Base-by-base conservation (phyloP, 2,888 invertebrate genomes). In the Parnassius apollo region DNA sequence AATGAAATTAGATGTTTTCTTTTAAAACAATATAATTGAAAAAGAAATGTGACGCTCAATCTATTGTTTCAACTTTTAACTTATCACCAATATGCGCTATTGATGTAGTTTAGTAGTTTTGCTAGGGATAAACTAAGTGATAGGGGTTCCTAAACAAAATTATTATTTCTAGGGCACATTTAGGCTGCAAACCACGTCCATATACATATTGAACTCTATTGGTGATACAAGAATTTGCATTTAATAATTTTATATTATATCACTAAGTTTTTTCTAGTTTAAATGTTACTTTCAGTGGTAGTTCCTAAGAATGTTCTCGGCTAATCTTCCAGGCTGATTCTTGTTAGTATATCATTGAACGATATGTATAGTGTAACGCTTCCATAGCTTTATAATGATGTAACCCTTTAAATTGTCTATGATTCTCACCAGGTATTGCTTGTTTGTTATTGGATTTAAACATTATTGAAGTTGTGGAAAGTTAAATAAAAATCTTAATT, bases 231-330 rank as follows among this genome's bases (percentile, higher is more conserved):
- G 54, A 54, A 62, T 52, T 57, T 64, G 64, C 64, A 64, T 64
- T 64, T 64, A 61, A 58, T 64, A 61, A 54, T 72, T 72, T 72
- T 7, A 61, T 68, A 71, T 71, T 69, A 67, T 73, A 51, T 59
- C n/a, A 48, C 13, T 69, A 68, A 65, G 69, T 67, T 64, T 64
- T 66, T 67, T 65, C 56, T 64, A 68, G 61, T 66, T 35, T 66
- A 61, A 42, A 56, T 53, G 18, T 61, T 59, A 59, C 64, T 58
- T 54, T 61, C 66, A 71, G 67, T 51, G 59, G 68, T 69, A 79
- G 82, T 81, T 82, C 79, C 79, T 82, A 78, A 64, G 70, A 75
- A 77, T 76, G 75, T 71, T 66, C 71, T 72, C 61, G n/a, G 63
- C 55, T 55, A 67, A 74, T 73, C 73, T 74, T 77, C 45, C 58